phyloP scores from a whole-genome alignment of 1,140 invertebrate genomes.

The Drosophila oshimai region DNA sequence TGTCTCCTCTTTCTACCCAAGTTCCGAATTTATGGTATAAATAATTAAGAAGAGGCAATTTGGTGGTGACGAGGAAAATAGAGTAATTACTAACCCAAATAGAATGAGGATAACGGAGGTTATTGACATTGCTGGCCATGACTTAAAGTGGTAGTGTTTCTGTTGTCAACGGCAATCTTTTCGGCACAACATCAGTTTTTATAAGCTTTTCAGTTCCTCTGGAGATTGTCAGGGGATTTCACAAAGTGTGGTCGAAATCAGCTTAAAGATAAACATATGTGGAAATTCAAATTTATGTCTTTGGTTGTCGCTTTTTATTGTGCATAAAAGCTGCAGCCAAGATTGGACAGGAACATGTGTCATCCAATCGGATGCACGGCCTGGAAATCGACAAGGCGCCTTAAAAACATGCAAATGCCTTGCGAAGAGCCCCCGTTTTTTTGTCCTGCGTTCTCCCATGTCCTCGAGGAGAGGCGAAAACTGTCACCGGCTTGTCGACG shows the following conservation, averaged over 20 bases:
- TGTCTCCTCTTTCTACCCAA: slow-evolving; percentile 11
- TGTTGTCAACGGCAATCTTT: slow-evolving; percentile 22
- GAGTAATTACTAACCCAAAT: slow-evolving; percentile 25
- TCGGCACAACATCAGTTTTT: slow-evolving; percentile 50
- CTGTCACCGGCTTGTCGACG: slow-evolving; percentile 69
- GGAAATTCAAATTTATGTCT: neutral
- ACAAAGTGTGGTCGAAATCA: neutral
- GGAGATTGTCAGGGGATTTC: slow-evolving; percentile 19
- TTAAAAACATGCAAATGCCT: slow-evolving; percentile 67
- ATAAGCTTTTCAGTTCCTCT: slow-evolving; percentile 19
- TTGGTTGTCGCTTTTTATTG: neutral
- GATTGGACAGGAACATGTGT: slow-evolving; percentile 46
- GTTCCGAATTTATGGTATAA: slow-evolving; percentile 39
- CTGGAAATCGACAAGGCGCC: slow-evolving; percentile 48
- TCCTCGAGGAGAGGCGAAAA: slow-evolving; percentile 39
- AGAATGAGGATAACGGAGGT: slow-evolving; percentile 49
- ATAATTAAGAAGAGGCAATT: slow-evolving; percentile 60
- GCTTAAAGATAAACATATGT: neutral
- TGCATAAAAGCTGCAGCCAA: slow-evolving; percentile 5
- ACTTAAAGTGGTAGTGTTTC: slow-evolving; percentile 9
- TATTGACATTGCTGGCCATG: slow-evolving; percentile 53
- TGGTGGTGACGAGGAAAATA: slow-evolving; percentile 35
- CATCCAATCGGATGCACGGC: slow-evolving; percentile 35
- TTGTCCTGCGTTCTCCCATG: neutral
- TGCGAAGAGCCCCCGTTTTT: neutral